These are phyloP conservation scores for Sthenelais limicola DNA, from an alignment of 2,888 invertebrate genomes.

Conservation along the genomic window DNA sequence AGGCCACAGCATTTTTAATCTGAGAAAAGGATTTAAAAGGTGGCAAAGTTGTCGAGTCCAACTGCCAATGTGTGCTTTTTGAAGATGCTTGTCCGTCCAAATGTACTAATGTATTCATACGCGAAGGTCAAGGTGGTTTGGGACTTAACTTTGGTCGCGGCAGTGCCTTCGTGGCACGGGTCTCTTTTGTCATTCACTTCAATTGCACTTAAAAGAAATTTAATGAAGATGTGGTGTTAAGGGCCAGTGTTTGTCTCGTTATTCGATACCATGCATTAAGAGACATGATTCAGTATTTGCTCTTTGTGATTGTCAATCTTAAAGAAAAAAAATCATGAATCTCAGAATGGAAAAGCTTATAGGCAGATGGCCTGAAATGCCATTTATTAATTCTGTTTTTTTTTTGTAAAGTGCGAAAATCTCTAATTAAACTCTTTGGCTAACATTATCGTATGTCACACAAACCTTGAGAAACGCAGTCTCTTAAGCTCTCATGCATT, in stretches of 20 bases:
- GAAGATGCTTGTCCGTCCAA: not conserved
- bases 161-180: no score
- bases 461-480: no score
- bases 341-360: no score
- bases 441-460: no score
- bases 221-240: constrained; percentile 8
- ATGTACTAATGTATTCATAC: constrained; percentile 29
- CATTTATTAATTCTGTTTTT: no score
- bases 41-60: constrained; percentile 12
- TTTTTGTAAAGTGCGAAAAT: no score
- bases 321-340: no score
- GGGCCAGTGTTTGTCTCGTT: not conserved
- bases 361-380: no score
- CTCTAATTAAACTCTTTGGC: no score
- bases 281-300: constrained; percentile 17
- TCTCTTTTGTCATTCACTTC: constrained; percentile 5
- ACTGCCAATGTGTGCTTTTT: constrained; percentile 31
- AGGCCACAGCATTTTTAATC: constrained; percentile 23
- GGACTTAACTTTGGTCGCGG: constrained; percentile 1
- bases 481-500: no score
- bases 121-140: constrained; percentile 16
- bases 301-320: constrained; percentile 12
- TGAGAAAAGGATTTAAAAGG: constrained; percentile 14
- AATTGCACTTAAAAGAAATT: not conserved
- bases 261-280: constrained; percentile 26